These are phyloP conservation scores for Falcunculus frontatus DNA, from an alignment of 2,113 vertebrate genomes.

Conservation along the genomic window DNA sequence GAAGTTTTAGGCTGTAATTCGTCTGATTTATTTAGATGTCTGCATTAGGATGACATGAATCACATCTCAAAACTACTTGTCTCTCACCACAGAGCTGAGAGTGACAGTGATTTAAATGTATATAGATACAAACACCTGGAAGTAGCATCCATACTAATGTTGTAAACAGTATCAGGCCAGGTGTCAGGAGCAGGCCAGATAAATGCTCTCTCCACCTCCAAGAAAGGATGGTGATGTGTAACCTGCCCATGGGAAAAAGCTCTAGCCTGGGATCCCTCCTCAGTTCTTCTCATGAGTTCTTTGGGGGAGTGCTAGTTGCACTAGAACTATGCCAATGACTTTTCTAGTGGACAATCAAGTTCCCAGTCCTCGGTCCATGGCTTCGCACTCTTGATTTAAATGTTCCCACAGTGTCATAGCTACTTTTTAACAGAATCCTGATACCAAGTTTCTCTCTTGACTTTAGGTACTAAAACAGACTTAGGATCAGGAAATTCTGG, in stretches of 20 bases:
- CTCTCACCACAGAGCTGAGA: not conserved
- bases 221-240: accelerated
- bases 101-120: not conserved
- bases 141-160: not conserved
- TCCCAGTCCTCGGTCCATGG: not conserved
- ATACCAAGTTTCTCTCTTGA: not conserved
- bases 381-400: not conserved
- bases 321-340: not conserved
- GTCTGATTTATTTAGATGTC: not conserved
- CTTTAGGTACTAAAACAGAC: not conserved
- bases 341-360: not conserved
- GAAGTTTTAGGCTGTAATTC: not conserved
- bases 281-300: not conserved
- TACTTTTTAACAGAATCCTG: not conserved
- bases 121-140: not conserved
- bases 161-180: not conserved
- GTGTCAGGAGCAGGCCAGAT: not conserved
- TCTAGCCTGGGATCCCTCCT: not conserved
- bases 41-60: not conserved
- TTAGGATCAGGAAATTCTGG: not conserved
- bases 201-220: not conserved
- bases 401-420: not conserved
- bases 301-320: not conserved
- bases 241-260: not conserved
- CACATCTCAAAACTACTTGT: not conserved